Percentiles rank a stretch among this genome's conserved stretches.
Evolutionary conservation across 1,140 invertebrate species (phyloP).

Genomic region (Limonius californicus): DNA sequence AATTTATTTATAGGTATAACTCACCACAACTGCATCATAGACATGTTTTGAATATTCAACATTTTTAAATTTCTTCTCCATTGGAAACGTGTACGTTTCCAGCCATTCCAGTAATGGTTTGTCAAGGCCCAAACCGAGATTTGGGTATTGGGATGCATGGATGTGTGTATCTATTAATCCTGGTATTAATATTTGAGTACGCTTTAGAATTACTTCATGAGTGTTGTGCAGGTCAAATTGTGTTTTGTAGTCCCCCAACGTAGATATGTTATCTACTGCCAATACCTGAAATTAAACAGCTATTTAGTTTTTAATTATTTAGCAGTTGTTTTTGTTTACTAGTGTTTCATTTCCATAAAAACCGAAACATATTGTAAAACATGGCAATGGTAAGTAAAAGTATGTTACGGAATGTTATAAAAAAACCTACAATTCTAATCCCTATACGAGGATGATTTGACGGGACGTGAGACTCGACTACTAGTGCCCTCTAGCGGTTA

Average conservation of each 20-base stretch:
- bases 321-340: no score
- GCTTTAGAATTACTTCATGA: slow-evolving; percentile 42
- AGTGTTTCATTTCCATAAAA: no score
- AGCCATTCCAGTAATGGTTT: slow-evolving; percentile 79
- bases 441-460: no score
- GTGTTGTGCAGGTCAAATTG: slow-evolving; percentile 20
- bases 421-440: no score
- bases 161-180: slow-evolving; percentile 87
- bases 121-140: slow-evolving; percentile 77
- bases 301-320: no score
- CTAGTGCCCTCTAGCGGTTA: no score
- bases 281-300: slow-evolving; percentile 30
- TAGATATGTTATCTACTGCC: slow-evolving; percentile 21
- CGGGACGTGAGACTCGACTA: no score
- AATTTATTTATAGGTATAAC: no score
- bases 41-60: slow-evolving; percentile 35
- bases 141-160: slow-evolving; percentile 84
- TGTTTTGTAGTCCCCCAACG: slow-evolving; percentile 23
- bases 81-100: slow-evolving; percentile 79
- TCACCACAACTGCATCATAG: background rate
- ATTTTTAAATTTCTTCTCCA: slow-evolving; percentile 72
- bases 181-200: slow-evolving; percentile 73
- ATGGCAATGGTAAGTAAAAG: no score
- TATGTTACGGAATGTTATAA: no score
- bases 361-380: no score